Evolutionary conservation across 64 coral and sea anemone species (phyloP), one percentile per base, ranked within the genome.

Genomic region (Pachyseris speciosa): DNA sequence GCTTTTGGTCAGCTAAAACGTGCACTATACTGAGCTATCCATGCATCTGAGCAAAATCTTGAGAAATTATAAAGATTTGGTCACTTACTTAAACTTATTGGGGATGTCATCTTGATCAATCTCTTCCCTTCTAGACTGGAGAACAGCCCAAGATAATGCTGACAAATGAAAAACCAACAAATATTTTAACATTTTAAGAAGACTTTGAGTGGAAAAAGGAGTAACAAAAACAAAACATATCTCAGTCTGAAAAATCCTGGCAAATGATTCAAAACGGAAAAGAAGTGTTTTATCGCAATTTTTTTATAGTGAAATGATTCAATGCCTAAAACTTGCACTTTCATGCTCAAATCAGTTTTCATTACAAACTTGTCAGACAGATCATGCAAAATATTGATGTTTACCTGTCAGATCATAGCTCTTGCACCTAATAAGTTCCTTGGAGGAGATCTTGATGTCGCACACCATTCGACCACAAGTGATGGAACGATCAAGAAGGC

Each of bases 351-450:
- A n/a, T n/a, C n/a, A n/a, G n/a, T n/a, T n/a, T n/a, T n/a, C n/a
- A n/a, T n/a, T n/a, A n/a, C n/a, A n/a, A n/a, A n/a, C n/a, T n/a
- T n/a, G 58, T 5, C 6, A 16, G 20, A 5, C 4, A 61, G 20
- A 61, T 17, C n/a, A 7, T 27, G 9, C 26, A 12, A 19, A 53
- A 9, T 63, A 22, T 30, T 10, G 26, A 44, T 6, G 16, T 43
- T 5, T 55, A 98, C 97, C 97, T 90, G 93, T 95, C 11, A 99
- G 68, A 65, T 99, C 93, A n/a, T 99, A 99, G 63, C 97, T 99
- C 86, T 99, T 99, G 74, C 97, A 90, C 57, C 97, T 79, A 36
- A 99, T 99, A 31, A 99, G 53, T 52, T 99, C 97, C 38, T 83
- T 90, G 9, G 97, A 95, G n/a, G 97, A 99, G 48, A 95, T 91